phyloP scores from a whole-genome alignment of 53 echinoderm and acorn worm genomes.

The Antedon mediterranea region DNA sequence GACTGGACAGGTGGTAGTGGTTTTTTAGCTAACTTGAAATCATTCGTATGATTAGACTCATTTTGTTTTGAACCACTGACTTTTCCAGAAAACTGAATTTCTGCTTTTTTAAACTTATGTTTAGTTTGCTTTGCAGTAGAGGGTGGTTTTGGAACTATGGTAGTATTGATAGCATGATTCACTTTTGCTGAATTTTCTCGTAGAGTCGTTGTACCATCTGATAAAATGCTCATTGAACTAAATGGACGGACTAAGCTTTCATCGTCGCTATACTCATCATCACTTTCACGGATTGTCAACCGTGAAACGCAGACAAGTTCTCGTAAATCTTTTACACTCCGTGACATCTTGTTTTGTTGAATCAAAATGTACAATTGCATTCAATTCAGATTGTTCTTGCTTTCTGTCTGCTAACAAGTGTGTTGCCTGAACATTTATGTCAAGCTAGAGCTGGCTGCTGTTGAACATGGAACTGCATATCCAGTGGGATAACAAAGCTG shows the following conservation, averaged over 20 bases:
- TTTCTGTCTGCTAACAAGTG: constrained; percentile 1
- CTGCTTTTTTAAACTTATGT: background rate
- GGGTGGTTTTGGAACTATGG: background rate
- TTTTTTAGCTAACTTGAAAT: background rate
- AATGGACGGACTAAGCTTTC: constrained; percentile 70
- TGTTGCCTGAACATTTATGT: background rate
- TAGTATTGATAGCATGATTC: background rate
- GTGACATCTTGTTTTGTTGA: constrained; percentile 36
- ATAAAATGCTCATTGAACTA: constrained; percentile 67
- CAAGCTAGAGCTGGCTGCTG: background rate
- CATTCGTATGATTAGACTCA: background rate
- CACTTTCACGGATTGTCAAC: constrained; percentile 70
- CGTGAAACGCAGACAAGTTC: constrained; percentile 91
- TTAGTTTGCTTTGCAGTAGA: background rate
- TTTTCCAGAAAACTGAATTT: no score
- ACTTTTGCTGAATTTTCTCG: background rate
- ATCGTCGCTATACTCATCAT: constrained; percentile 48
- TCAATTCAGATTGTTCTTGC: background rate
- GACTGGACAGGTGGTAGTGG: background rate
- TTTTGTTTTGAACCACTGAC: no score
- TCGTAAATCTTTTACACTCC: constrained; percentile 75
- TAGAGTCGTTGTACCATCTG: constrained; percentile 14
- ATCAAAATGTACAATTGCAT: background rate
- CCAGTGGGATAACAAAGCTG: constrained; percentile 50
- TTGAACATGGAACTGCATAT: constrained; percentile 54